These are phyloP conservation scores for Scylla paramamosain DNA, from an alignment of 1,140 invertebrate genomes.

Conservation along the genomic window DNA sequence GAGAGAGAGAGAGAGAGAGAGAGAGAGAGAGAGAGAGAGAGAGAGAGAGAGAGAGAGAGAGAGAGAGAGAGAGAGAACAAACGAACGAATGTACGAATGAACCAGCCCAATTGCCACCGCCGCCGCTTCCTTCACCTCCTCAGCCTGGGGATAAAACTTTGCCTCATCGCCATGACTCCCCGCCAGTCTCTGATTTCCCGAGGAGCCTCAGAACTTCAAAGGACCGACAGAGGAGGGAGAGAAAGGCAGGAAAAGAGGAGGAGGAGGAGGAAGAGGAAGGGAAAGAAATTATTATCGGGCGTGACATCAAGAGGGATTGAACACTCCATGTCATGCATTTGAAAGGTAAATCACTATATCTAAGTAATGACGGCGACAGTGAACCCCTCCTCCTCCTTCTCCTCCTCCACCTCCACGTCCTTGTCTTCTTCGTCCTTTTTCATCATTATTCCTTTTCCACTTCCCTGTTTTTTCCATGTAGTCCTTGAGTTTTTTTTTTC, in stretches of 20 bases:
- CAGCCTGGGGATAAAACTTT: background rate
- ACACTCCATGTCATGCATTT: too few relatives aligned
- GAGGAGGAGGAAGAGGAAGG: background rate
- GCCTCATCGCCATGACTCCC: too few relatives aligned
- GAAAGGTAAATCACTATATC: too few relatives aligned
- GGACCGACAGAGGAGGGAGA: background rate
- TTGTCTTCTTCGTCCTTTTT: background rate
- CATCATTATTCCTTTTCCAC: background rate
- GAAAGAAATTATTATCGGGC: background rate
- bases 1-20: too few relatives aligned
- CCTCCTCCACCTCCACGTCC: background rate
- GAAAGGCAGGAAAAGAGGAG: background rate
- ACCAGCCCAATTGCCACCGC: background rate
- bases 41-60: constrained; percentile 29
- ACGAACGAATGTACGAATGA: background rate
- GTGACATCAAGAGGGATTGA: background rate
- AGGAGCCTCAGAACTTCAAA: too few relatives aligned
- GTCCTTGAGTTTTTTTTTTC: background rate
- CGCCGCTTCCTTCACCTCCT: background rate
- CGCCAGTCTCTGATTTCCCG: too few relatives aligned
- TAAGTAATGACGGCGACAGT: too few relatives aligned
- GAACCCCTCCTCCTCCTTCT: background rate
- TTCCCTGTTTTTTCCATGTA: background rate
- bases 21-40: constrained; percentile 29
- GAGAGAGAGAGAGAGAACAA: constrained; percentile 5